These are phyloP conservation scores for Apis florea DNA, from an alignment of 1,140 invertebrate genomes.

Conservation along the genomic window DNA sequence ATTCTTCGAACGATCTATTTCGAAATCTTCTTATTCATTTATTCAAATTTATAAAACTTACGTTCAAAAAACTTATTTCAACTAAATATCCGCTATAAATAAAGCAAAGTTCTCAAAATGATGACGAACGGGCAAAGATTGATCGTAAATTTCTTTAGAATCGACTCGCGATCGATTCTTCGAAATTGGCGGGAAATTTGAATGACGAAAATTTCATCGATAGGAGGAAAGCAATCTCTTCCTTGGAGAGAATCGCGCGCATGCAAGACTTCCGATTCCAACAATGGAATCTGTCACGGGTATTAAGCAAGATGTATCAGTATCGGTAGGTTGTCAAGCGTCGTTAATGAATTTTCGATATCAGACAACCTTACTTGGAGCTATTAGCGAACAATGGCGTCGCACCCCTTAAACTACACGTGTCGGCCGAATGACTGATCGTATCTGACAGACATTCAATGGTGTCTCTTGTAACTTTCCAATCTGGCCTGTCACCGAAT, in stretches of 20 bases:
- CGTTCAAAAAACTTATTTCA: too few relatives aligned
- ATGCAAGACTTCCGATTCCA: slow-evolving; percentile 20
- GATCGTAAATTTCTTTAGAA: neutral
- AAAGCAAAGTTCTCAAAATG: too few relatives aligned
- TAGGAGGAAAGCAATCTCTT: neutral
- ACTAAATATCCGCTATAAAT: too few relatives aligned
- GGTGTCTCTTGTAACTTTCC: slow-evolving; percentile 34
- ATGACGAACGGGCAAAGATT: too few relatives aligned
- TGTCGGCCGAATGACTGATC: slow-evolving; percentile 28
- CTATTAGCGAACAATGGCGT: slow-evolving; percentile 42
- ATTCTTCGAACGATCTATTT: too few relatives aligned
- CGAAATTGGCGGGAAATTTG: neutral
- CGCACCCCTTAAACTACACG: slow-evolving; percentile 40
- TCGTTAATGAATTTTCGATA: slow-evolving; percentile 47
- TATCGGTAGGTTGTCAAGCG: slow-evolving; percentile 25
- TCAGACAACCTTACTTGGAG: slow-evolving; percentile 41
- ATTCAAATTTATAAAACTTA: too few relatives aligned
- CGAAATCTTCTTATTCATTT: too few relatives aligned
- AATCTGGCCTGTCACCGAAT: neutral
- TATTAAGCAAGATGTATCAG: slow-evolving; percentile 35
- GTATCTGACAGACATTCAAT: slow-evolving; percentile 28
- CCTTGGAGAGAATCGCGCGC: neutral
- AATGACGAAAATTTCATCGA: neutral
- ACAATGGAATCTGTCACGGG: slow-evolving; percentile 35
- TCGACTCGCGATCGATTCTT: neutral